Evolutionary conservation across 2,113 vertebrate genomes (phyloP), one percentile per base, ranked within the genome.

Genomic region (Sula dactylatra): DNA sequence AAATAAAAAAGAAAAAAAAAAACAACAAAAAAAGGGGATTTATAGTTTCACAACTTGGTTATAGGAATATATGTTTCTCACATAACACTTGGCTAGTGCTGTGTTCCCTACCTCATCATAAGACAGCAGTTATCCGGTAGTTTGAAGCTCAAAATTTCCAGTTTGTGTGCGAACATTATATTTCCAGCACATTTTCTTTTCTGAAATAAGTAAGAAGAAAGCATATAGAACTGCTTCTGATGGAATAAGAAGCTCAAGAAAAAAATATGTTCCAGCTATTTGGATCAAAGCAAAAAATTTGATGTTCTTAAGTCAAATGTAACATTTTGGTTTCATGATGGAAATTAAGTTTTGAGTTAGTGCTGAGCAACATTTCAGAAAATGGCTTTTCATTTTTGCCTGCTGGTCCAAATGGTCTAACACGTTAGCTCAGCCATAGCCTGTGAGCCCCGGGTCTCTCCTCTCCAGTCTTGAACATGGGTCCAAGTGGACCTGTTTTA

Each of bases 1-100:
- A 83, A 76, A 61, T 21, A 12, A 49, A 50, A 49, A 66, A 5
- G 7, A 16, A 29, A 44, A 21, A 5, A 2, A n/a, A 25, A 44
- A 4, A 6, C 9, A 45, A 62, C 9, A 45, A 62, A 79, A 19
- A 31, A 9, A 16, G 1, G 4, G 45, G 3, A 44, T 62, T 62
- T 78, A 32, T 59, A 18, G 73, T 70, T 86, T 90, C 11, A 44
- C 18, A 49, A 16, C 4, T 56, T 65, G 20, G 4, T 36, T 73
- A 31, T 34, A 10, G 26, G 9, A 59, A 20, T 47, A 56, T 25
- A 12, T 16, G 4, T 25, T 89, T 40, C 47, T 81, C n/a, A 36
- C 13, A 11, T 9, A 61, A 3, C 8, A 12, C 13, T 71, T 2
- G 2, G 8, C 6, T 29, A 6, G 7, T 12, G 4, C 18, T 65